These are phyloP conservation scores for Conistra vaccinii DNA, from an alignment of 2,888 invertebrate species.

Conservation along the genomic window DNA sequence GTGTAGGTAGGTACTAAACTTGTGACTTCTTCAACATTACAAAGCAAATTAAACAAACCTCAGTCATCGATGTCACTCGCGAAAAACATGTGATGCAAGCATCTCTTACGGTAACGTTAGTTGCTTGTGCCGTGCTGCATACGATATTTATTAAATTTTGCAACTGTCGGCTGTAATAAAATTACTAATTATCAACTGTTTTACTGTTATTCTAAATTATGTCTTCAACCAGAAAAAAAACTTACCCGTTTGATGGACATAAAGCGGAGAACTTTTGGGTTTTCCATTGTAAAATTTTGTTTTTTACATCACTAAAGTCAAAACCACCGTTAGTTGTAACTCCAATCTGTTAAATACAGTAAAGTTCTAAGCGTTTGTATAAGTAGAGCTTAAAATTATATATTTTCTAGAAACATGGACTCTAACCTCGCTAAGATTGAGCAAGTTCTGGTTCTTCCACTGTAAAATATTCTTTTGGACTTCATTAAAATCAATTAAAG, in stretches of 20 bases:
- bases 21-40: background rate
- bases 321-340: slow-evolving; percentile 84
- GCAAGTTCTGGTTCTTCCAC: slow-evolving; percentile 84
- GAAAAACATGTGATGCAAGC: slow-evolving; percentile 92
- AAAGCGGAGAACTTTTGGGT: slow-evolving; percentile 84
- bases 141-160: slow-evolving; percentile 91
- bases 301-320: slow-evolving; percentile 87
- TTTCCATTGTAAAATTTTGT: slow-evolving; percentile 88
- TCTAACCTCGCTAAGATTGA: slow-evolving; percentile 86
- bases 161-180: slow-evolving; percentile 77
- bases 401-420: slow-evolving; percentile 25
- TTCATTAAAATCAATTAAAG: slow-evolving; percentile 84
- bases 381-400: background rate
- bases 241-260: slow-evolving; percentile 87
- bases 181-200: background rate
- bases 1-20: too few relatives aligned
- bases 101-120: slow-evolving; percentile 90
- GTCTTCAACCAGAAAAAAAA: background rate
- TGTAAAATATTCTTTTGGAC: slow-evolving; percentile 83
- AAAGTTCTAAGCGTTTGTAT: background rate
- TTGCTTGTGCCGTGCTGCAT: slow-evolving; percentile 92
- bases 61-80: slow-evolving; percentile 88
- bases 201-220: background rate
- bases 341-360: slow-evolving; percentile 76
- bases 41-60: slow-evolving; percentile 72